A percentile compares a stretch with the other conserved stretches of the same genome.
These are phyloP conservation scores for Amphipyra tragopoginis DNA, from an alignment of 2,888 invertebrate species.

Conservation along the genomic window DNA sequence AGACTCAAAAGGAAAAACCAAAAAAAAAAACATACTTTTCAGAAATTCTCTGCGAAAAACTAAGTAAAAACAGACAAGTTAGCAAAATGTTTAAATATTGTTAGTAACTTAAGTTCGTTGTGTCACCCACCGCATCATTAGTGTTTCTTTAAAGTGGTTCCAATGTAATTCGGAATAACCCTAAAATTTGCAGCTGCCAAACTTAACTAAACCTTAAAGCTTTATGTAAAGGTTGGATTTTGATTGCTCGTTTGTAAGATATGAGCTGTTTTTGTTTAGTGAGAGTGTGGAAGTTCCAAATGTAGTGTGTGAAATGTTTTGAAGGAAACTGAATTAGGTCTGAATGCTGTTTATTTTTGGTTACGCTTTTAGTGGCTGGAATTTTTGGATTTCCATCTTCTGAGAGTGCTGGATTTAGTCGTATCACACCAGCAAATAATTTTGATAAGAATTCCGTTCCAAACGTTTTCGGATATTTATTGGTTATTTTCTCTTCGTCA, in stretches of 20 bases:
- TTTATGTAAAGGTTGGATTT: background rate
- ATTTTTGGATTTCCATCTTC: constrained; percentile 17
- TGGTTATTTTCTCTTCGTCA: too few relatives aligned
- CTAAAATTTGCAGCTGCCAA: background rate
- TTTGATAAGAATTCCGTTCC: background rate
- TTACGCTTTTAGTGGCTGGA: constrained; percentile 19
- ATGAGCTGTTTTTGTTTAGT: constrained; percentile 7
- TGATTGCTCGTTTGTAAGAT: background rate
- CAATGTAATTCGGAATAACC: constrained; percentile 9
- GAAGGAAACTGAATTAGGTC: constrained; percentile 36
- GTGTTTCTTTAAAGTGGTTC: constrained; percentile 36
- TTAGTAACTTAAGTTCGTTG: constrained; percentile 20
- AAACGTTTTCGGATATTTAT: too few relatives aligned
- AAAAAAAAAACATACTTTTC: too few relatives aligned
- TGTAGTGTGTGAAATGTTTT: constrained; percentile 31
- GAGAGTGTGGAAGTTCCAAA: constrained; percentile 18
- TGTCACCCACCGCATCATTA: constrained; percentile 34
- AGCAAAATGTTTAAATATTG: background rate
- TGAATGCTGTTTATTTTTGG: constrained; percentile 23
- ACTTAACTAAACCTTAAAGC: background rate
- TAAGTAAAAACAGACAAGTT: too few relatives aligned
- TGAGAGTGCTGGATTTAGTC: background rate
- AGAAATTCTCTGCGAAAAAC: too few relatives aligned
- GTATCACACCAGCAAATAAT: constrained; percentile 3
- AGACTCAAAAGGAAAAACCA: too few relatives aligned